Base-by-base conservation (phyloP, 2,888 invertebrate genomes). In the Nomada fucata region DNA sequence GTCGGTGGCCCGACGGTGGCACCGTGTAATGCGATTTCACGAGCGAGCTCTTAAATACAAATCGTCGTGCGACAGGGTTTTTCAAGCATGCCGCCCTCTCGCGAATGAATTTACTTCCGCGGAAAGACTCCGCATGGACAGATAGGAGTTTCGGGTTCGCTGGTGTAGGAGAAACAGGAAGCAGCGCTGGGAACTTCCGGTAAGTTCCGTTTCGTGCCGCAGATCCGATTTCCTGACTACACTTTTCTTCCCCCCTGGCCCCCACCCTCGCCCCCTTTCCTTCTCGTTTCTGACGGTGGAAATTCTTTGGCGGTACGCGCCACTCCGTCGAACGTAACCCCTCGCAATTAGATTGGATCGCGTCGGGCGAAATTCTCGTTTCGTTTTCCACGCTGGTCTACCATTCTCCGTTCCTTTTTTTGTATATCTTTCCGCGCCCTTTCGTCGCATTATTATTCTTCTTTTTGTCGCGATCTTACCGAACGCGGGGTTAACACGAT, bases 311-410 rank as follows among this genome's bases (percentile, higher is more conserved):
- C 29, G 42, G 64, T 79, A 76, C 74, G 85, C 86, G 83, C 50
- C 23, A 42, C 20, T 50, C 84, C 85, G 84, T 88, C 88, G 86
- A 84, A 88, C 80, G 76, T 88, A 84, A 82, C 74, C 72, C 79
- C 75, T 76, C 76, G 85, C 87, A 91, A 90, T 91, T 89, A 90
- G 87, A 89, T 90, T 88, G 89, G 84, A 88, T 77, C 84, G 79
- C 89, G 90, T 90, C 90, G 88, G 82, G 83, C 77, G 82, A 47
- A 76, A 83, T 73, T 59, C 59, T 42, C 42, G 20, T 36, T 20
- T 55, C 26, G 7, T 7, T 13, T 9, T 63, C 13, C 13, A 26
- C 42, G 5, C 42, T 29, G 23, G 7, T 15, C 1, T 2, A 2
- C 20, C 15, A n/a, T 20, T 73, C 75, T 10, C n/a, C 9, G 44